Base-by-base conservation (phyloP, 2,888 invertebrate genomes). In the Nasonia oneida region DNA sequence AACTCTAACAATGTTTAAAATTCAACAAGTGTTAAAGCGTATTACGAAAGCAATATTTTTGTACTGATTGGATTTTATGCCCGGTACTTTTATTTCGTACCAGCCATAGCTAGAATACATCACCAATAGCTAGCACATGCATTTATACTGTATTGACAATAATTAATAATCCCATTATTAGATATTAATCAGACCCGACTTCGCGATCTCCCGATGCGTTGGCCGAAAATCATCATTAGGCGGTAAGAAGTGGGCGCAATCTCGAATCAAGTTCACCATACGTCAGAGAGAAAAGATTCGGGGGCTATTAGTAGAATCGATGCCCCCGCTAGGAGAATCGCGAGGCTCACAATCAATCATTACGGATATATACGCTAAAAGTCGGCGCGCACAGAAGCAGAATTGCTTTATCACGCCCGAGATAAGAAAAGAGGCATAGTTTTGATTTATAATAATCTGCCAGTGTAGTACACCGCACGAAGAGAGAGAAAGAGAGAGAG, bases 271-370 rank as follows among this genome's bases (percentile, higher is more conserved):
- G 23, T 39, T 42, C 73, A n/a, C 39, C 39, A 73, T 39, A 73
- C 4, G 73, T 42, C 73, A 23, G 47, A 73, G n/a, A 73, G 47
- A 74, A 47, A 47, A 74, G 18, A 42, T 74, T 74, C 23, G 47
- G 42, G 47, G 42, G 29, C 74, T 74, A 74, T 74, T 74, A 74
- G 47, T 74, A 74, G 74, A 42, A 42, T 74, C 50, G 47, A 74
- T 74, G 23, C 42, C 23, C 15, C 42, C n/a, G 42, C 74, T 23
- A 0, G 23, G 47, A 42, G 47, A 42, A 74, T 47, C n/a, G 14
- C 29, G 74, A 23, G 2, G 8, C 57, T 61, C 23, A 14, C 23
- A 74, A 74, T 74, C 74, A 74, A 74, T 74, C 74, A 74, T 74
- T 42, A 42, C 74, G 12, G 0, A 74, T 74, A n/a, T n/a, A 18